phyloP scores from a whole-genome alignment of 2,888 invertebrate species.

The Gibbula magus region DNA sequence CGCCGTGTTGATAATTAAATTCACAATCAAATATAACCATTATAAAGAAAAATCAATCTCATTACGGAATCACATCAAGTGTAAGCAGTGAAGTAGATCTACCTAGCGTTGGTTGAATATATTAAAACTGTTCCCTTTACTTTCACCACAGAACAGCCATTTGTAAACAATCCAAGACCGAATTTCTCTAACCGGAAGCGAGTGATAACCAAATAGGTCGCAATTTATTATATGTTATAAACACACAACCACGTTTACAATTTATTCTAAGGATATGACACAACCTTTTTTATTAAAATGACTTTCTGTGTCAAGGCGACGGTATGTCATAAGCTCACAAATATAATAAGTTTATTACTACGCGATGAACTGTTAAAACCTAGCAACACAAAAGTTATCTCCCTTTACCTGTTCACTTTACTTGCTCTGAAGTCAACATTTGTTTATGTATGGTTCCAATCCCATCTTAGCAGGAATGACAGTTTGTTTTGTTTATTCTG shows the following conservation, averaged over 20 bases:
- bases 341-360: neutral
- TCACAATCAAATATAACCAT: too few species aligned
- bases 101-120: neutral
- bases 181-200: conserved; percentile 1
- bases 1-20: neutral
- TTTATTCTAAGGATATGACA: too few species aligned
- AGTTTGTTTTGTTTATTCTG: too few species aligned
- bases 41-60: neutral
- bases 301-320: too few species aligned
- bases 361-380: neutral
- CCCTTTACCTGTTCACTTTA: too few species aligned
- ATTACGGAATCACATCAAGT: neutral
- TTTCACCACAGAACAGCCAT: conserved; percentile 5
- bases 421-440: too few species aligned
- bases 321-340: neutral
- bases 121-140: neutral
- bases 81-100: too few species aligned
- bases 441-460: too few species aligned
- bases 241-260: too few species aligned
- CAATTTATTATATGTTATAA: neutral
- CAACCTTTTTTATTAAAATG: too few species aligned
- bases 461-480: too few species aligned
- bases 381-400: too few species aligned
- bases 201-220: neutral
- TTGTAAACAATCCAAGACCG: conserved; percentile 21